phyloP scores from a whole-genome alignment of 2,888 invertebrate species.

The Campaea margaritaria region DNA sequence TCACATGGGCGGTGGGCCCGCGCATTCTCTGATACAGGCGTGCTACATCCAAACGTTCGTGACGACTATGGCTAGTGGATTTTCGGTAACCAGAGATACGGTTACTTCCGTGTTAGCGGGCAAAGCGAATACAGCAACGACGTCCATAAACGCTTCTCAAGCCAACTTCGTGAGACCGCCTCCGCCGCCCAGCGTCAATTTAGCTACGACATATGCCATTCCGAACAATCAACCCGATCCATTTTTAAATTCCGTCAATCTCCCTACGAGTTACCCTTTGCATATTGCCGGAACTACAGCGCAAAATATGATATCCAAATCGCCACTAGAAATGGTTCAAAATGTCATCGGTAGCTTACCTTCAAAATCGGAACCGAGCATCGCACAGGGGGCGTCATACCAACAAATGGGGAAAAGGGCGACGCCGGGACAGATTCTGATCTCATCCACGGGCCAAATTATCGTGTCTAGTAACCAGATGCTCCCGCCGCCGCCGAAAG shows the following conservation, averaged over 20 bases:
- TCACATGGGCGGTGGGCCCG: constrained; percentile 77
- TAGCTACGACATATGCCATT: constrained; percentile 76
- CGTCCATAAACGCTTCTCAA: constrained; percentile 88
- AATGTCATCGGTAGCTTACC: constrained; percentile 90
- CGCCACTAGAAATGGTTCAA: constrained; percentile 91
- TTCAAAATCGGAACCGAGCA: constrained; percentile 67
- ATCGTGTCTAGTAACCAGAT: constrained; percentile 88
- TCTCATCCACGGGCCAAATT: constrained; percentile 90
- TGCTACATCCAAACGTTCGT: constrained; percentile 78
- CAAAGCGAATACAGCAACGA: constrained; percentile 90
- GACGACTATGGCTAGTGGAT: constrained; percentile 87
- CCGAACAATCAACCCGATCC: constrained; percentile 81
- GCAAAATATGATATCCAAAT: constrained; percentile 83
- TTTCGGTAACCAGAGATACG: constrained; percentile 91
- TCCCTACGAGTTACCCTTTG: constrained; percentile 75
- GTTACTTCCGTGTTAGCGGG: constrained; percentile 93
- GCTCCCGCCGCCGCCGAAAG: constrained; percentile 88
- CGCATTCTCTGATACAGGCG: constrained; percentile 73
- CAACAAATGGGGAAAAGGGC: constrained; percentile 61
- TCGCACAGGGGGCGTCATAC: constrained; percentile 72
- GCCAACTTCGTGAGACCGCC: constrained; percentile 75
- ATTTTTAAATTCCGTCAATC: constrained; percentile 77
- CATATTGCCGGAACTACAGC: constrained; percentile 81
- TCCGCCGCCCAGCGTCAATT: constrained; percentile 74
- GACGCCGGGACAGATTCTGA: constrained; percentile 89